These are phyloP conservation scores for Sebastes minor DNA, from an alignment of 2,797 vertebrate species.

Conservation along the genomic window DNA sequence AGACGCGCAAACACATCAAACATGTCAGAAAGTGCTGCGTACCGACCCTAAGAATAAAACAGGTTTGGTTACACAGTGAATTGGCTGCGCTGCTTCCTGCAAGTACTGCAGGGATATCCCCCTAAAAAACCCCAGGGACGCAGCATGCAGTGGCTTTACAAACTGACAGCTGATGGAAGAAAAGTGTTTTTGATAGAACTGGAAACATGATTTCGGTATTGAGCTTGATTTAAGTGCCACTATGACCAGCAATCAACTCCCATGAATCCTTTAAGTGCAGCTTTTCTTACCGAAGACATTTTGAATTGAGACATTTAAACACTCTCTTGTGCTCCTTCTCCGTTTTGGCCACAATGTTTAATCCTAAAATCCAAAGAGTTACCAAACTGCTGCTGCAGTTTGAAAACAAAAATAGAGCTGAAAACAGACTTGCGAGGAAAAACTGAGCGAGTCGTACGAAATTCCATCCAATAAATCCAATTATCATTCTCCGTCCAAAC, in stretches of 20 bases:
- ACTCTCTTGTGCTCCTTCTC: background rate
- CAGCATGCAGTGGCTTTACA: background rate
- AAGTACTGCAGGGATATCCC: slow-evolving; percentile 38
- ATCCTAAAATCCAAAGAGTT: background rate
- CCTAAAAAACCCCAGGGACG: background rate
- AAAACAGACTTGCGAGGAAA: background rate
- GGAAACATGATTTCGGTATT: background rate
- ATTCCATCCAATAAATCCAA: slow-evolving; percentile 42
- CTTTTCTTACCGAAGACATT: background rate
- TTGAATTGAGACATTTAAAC: background rate
- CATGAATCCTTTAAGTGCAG: background rate
- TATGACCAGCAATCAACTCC: background rate
- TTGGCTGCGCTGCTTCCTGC: slow-evolving; percentile 38
- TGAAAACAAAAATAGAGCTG: slow-evolving; percentile 21
- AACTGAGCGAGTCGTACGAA: background rate
- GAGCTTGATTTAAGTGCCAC: background rate
- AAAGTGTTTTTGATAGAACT: slow-evolving; percentile 12
- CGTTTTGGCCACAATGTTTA: background rate
- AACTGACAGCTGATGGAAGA: slow-evolving; percentile 33
- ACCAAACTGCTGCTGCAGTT: background rate
- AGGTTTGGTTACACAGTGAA: slow-evolving; percentile 54
- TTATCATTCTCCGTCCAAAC: slow-evolving; percentile 64
- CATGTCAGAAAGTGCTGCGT: slow-evolving; percentile 76
- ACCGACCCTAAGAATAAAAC: slow-evolving; percentile 70
- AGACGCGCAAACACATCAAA: slow-evolving; percentile 82